Base-by-base conservation (phyloP, 30 jellyfish, hydroid and myxozoan genomes). In the Pseudorhiza aurosa region DNA sequence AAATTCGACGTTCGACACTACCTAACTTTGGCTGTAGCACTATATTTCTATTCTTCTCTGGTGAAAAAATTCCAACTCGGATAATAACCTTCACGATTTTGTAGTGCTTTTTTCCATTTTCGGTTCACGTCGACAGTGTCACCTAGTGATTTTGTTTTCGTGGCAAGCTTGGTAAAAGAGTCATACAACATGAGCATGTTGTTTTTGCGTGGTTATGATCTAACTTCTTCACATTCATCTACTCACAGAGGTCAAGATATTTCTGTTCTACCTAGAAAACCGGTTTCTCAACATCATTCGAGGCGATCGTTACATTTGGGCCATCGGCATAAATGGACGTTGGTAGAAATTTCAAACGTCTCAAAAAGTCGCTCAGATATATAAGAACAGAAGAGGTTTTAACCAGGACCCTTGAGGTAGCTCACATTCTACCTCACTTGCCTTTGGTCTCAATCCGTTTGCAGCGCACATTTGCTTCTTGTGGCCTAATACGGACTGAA, bases 1-100 rank as follows among this genome's bases (percentile, higher is more conserved):
- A 45, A 75, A 39, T 33, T 70, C 72, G 25, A 70, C 50, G 32
- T 47, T 70, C 51, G 49, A n/a, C n/a, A n/a, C n/a, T n/a, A n/a
- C n/a, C n/a, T n/a, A n/a, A n/a, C n/a, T n/a, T n/a, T n/a, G n/a
- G n/a, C n/a, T n/a, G n/a, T n/a, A n/a, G n/a, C n/a, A n/a, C n/a
- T n/a, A n/a, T n/a, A n/a, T n/a, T n/a, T n/a, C n/a, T n/a, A n/a
- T n/a, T n/a, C n/a, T n/a, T n/a, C n/a, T n/a, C n/a, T n/a, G n/a
- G n/a, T n/a, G n/a, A n/a, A n/a, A n/a, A n/a, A n/a, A n/a, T n/a
- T n/a, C n/a, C n/a, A n/a, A n/a, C n/a, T n/a, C n/a, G n/a, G n/a
- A n/a, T n/a, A n/a, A n/a, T n/a, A n/a, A n/a, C n/a, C n/a, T n/a
- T n/a, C n/a, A n/a, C n/a, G n/a, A n/a, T n/a, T n/a, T n/a, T n/a